Conservation (phyloP, 2,888 invertebrate genomes). For the Rotaria socialis region DNA sequence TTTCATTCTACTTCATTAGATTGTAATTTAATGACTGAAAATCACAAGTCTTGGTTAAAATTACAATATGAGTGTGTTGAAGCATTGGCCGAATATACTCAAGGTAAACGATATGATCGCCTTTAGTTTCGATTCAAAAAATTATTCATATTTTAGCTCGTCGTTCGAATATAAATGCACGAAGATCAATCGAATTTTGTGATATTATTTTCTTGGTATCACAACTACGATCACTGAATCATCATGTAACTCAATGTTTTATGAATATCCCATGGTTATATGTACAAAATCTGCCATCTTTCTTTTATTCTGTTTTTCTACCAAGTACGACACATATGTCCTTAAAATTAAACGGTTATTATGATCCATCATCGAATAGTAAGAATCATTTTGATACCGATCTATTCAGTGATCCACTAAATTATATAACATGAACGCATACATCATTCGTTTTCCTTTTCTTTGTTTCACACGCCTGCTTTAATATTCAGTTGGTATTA, state of each 20-base stretch:
- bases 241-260: background rate
- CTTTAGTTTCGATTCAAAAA: too few species aligned
- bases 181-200: background rate
- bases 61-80: conserved; percentile 22
- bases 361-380: background rate
- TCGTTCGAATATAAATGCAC: background rate
- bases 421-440: background rate
- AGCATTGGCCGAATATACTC: background rate
- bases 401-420: background rate
- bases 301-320: conserved; percentile 4
- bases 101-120: background rate
- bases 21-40: background rate
- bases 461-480: too few species aligned
- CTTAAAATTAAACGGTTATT: background rate
- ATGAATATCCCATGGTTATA: background rate
- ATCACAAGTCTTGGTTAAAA: background rate
- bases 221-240: conserved; percentile 19
- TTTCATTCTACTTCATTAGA: background rate
- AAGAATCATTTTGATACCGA: background rate
- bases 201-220: background rate
- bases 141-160: background rate
- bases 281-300: conserved; percentile 28
- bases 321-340: background rate
- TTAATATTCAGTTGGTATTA: too few species aligned
- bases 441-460: too few species aligned